These are phyloP conservation scores for Montipora sp. DNA, from an alignment of 64 coral and sea anemone species.

Conservation along the genomic window DNA sequence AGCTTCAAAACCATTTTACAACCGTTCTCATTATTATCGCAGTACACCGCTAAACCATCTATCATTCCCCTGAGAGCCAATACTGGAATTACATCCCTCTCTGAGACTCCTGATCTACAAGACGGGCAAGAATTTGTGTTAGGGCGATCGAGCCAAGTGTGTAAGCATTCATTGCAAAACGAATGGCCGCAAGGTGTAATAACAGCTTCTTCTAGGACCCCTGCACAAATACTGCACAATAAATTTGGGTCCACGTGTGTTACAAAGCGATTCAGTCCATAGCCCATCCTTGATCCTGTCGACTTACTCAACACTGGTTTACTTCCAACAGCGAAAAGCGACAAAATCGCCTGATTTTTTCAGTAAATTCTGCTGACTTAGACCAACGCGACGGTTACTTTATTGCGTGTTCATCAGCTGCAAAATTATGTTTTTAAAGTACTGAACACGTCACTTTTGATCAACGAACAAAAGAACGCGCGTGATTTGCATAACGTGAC, in stretches of 20 bases:
- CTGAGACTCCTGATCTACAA: slow-evolving; percentile 63
- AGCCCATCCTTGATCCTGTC: slow-evolving; percentile 74
- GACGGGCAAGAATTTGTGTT: slow-evolving; percentile 75
- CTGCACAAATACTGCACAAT: slow-evolving; percentile 93
- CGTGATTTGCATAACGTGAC: slow-evolving; percentile 63
- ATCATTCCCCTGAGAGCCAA: slow-evolving; percentile 85
- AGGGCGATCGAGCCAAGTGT: slow-evolving; percentile 85
- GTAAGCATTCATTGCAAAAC: slow-evolving; percentile 88
- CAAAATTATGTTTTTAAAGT: slow-evolving; percentile 21
- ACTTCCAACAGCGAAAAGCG: background rate
- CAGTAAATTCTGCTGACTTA: background rate
- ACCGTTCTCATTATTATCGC: slow-evolving; percentile 88
- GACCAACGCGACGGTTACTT: background rate
- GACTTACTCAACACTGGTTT: slow-evolving; percentile 4
- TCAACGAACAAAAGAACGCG: slow-evolving; percentile 53
- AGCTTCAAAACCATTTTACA: slow-evolving; percentile 95
- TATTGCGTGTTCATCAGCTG: slow-evolving; percentile 54
- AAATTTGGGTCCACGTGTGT: slow-evolving; percentile 91
- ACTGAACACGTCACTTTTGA: slow-evolving; percentile 50
- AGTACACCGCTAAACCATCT: slow-evolving; percentile 75
- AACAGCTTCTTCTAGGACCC: slow-evolving; percentile 89
- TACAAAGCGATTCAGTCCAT: slow-evolving; percentile 79
- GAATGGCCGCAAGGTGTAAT: slow-evolving; percentile 94
- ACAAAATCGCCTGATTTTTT: background rate
- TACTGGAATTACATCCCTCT: slow-evolving; percentile 74